Percentiles rank a stretch among this genome's conserved stretches.
These are phyloP conservation scores for Philantomba maxwellii DNA, from an alignment of 2,113 vertebrate species.

Conservation along the genomic window DNA sequence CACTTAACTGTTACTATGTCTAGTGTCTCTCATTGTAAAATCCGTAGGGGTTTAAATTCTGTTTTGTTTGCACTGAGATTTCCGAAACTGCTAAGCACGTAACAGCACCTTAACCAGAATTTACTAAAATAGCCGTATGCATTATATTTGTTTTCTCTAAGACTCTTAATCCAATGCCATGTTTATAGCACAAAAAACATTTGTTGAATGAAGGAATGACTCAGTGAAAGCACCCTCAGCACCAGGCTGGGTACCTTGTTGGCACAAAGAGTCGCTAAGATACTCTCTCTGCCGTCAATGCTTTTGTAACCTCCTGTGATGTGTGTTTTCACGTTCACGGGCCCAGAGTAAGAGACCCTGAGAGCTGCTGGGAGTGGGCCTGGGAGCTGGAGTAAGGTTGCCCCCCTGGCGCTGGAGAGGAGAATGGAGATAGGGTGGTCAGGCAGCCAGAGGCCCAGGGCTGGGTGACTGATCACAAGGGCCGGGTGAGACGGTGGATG, in stretches of 20 bases:
- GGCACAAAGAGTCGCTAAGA: neutral
- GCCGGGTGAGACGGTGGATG: rapidly evolving
- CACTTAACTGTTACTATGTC: neutral
- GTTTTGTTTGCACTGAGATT: neutral
- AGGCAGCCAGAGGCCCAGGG: neutral
- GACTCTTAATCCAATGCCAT: neutral
- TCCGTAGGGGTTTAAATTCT: neutral
- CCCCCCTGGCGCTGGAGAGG: neutral
- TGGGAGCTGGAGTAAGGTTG: neutral
- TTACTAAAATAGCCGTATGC: neutral
- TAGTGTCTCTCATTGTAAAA: neutral
- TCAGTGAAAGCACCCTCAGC: neutral
- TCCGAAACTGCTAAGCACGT: neutral
- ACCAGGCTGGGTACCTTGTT: neutral
- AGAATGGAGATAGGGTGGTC: neutral
- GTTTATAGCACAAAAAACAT: neutral
- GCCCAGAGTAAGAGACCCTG: neutral
- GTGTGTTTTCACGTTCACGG: neutral
- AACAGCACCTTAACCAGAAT: neutral
- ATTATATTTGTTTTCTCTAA: neutral
- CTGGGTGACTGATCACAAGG: neutral
- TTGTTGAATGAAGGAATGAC: neutral
- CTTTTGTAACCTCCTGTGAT: neutral
- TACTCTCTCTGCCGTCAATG: rapidly evolving
- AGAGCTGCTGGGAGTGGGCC: neutral